Evolutionary conservation across 64 coral and sea anemone species (phyloP), one percentile per base, ranked within the genome.

Genomic region (Actinia tenebrosa): DNA sequence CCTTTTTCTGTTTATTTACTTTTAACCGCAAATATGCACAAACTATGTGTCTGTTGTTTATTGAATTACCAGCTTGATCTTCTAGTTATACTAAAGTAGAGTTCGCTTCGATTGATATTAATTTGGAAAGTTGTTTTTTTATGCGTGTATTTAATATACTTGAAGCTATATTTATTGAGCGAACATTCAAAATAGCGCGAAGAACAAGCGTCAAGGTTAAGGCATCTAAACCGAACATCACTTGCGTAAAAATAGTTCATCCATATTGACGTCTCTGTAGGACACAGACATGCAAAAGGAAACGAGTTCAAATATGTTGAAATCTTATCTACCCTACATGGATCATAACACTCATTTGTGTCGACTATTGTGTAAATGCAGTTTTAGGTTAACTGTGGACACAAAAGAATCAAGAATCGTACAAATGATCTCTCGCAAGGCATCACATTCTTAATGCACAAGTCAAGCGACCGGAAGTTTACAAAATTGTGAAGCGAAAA

Each of bases 1-100:
- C 79, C 9, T 50, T 52, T 45, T 53, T 37, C 30, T 81, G 22
- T 81, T 81, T 81, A 53, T 81, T 81, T 81, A 50, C 44, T 20
- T 53, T 18, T 7, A 16, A 85, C 83, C 83, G 27, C 83, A 85
- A 85, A 44, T 85, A 85, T 85, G 83, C 83, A 7, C 44, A 56
- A 85, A 85, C 19, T 85, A 44, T 64, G 60, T 30, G 23, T 4
- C 20, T 81, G 62, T 63, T 85, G 83, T 85, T 85, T 85, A 85
- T 85, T 63, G 83, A 60, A 85, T 85, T 85, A 85, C 54, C 83
- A 64, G n/a, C 55, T 61, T 64, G 55, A 44, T 85, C n/a, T 42
- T 30, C 26, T 75, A 10, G 69, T 75, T 37, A 37, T 37, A 37
- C 20, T 75, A 13, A 75, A 30, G 10, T 37, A 75, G 11, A 75